Evolutionary conservation across 2,888 invertebrate species (phyloP).

Genomic region (Parthenolecanium corni): DNA sequence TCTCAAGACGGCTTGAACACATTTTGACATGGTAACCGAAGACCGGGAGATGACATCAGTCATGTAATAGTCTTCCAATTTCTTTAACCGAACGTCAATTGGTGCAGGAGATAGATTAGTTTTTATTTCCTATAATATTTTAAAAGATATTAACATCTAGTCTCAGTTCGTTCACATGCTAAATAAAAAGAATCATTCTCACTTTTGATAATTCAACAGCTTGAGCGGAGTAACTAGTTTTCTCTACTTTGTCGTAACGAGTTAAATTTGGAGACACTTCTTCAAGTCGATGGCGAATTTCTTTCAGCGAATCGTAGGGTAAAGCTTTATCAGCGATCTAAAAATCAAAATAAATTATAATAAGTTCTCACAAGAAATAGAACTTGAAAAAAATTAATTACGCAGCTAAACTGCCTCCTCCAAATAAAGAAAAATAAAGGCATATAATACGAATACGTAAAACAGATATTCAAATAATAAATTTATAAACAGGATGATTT

Average conservation of each 20-base stretch:
- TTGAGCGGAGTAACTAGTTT: slow-evolving; percentile 71
- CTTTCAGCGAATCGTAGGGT: slow-evolving; percentile 77
- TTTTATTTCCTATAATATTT: slow-evolving; percentile 38
- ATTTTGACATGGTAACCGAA: slow-evolving; percentile 97
- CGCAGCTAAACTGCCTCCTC: too few species aligned
- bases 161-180: too few species aligned
- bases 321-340: slow-evolving; percentile 53
- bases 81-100: slow-evolving; percentile 61
- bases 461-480: too few species aligned
- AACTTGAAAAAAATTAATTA: too few species aligned
- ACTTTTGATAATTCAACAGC: slow-evolving; percentile 62
- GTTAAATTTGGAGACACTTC: slow-evolving; percentile 83
- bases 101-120: slow-evolving; percentile 39
- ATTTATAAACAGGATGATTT: too few species aligned
- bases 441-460: too few species aligned
- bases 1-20: slow-evolving; percentile 79
- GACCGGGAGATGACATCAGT: slow-evolving; percentile 92
- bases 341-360: too few species aligned
- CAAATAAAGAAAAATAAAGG: too few species aligned
- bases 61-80: slow-evolving; percentile 81
- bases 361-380: too few species aligned
- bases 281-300: slow-evolving; percentile 66
- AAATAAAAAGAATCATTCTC: slow-evolving; percentile 31
- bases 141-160: neutral
- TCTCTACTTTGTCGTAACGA: slow-evolving; percentile 70